Conservation (phyloP, 2,797 vertebrate genomes). For the Falco concolor region DNA sequence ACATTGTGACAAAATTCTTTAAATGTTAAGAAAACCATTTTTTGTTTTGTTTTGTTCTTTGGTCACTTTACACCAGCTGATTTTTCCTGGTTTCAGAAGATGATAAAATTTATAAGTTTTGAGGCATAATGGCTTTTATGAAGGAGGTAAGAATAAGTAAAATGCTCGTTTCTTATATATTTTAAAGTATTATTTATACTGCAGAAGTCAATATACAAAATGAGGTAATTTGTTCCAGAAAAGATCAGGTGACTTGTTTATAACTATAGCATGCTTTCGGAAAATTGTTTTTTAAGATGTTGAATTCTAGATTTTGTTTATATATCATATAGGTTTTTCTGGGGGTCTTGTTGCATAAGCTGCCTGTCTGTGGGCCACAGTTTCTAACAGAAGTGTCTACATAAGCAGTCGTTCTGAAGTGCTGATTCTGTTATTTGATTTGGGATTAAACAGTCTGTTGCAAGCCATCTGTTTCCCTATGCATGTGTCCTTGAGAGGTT, state of each 20-base stretch:
- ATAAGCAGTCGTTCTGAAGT: constrained; percentile 75
- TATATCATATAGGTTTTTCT: not conserved
- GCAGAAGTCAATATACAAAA: not conserved
- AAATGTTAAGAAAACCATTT: not conserved
- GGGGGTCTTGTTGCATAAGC: constrained; percentile 45
- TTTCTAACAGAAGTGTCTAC: constrained; percentile 71
- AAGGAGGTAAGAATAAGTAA: not conserved
- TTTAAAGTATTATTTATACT: not conserved
- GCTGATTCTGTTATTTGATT: constrained; percentile 82
- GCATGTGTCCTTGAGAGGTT: constrained; percentile 79
- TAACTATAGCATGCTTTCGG: not conserved
- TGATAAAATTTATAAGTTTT: not conserved
- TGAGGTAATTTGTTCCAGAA: not conserved
- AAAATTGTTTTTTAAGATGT: not conserved
- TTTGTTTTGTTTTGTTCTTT: not conserved
- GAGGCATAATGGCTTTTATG: not conserved
- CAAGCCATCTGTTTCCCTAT: constrained; percentile 78
- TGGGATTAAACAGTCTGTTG: constrained; percentile 80
- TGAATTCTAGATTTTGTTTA: not conserved
- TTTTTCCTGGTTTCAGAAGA: not conserved
- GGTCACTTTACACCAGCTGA: not conserved
- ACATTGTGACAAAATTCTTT: not conserved
- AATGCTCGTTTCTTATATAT: not conserved
- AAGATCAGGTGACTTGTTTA: not conserved
- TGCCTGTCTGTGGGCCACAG: constrained; percentile 50